phyloP scores from a whole-genome alignment of 2,797 vertebrate genomes.

The Cossypha heuglini region DNA sequence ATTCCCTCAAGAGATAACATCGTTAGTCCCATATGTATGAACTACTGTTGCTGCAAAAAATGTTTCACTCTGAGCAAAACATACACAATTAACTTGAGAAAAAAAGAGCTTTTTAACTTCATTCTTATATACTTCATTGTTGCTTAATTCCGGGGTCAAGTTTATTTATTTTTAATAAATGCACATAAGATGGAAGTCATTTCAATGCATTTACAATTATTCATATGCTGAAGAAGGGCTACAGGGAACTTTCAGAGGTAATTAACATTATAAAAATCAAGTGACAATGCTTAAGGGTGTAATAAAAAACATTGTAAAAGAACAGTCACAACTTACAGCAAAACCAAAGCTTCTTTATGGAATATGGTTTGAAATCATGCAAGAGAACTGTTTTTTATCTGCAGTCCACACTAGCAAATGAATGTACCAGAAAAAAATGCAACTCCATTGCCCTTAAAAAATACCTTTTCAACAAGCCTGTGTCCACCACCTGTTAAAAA shows the following conservation, averaged over 20 bases:
- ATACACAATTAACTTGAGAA: background rate
- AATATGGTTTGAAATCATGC: background rate
- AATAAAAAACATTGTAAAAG: background rate
- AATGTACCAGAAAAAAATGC: background rate
- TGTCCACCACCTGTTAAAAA: background rate
- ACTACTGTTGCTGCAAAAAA: background rate
- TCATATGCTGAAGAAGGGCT: background rate
- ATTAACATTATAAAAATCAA: background rate
- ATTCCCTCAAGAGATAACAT: background rate
- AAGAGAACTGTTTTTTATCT: background rate
- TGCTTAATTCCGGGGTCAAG: constrained; percentile 16
- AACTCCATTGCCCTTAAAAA: background rate
- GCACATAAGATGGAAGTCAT: background rate
- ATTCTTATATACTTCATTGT: background rate
- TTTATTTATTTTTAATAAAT: constrained; percentile 27
- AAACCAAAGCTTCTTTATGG: background rate
- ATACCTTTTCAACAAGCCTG: background rate
- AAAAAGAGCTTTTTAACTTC: background rate
- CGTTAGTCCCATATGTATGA: background rate
- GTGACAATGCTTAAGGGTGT: background rate
- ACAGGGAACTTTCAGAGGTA: background rate
- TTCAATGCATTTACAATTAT: constrained; percentile 10
- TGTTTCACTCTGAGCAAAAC: background rate
- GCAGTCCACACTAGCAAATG: background rate
- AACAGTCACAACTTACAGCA: background rate